Base-by-base conservation (phyloP, 2,113 vertebrate genomes). In the Laterallus jamaicensis region DNA sequence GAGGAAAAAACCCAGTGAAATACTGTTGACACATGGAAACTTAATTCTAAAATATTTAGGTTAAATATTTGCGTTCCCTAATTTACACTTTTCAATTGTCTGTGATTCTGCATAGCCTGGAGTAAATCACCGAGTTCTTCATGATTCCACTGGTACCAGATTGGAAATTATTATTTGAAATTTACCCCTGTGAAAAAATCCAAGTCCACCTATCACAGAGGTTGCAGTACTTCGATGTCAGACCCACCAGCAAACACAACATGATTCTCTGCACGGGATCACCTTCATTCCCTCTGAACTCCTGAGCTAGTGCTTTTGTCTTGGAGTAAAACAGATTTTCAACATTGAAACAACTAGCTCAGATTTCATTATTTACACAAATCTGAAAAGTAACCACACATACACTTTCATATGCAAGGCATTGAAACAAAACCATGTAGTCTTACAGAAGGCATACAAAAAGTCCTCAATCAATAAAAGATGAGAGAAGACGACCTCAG, bases 291-390 rank as follows among this genome's bases (percentile, higher is more conserved):
- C 31, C 40, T 87, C 70, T 64, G 54, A 90, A 74, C 13, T 73
- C 24, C 2, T 35, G 0, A 55, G 40, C 8, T 69, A 42, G 6
- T 20, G 40, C 82, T 68, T 90, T 88, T 91, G 47, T 42, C 56
- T 74, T 93, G n/a, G 52, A 82, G 40, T 40, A 63, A 63, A 52
- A 94, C 9, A 74, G 35, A 77, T 86, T 85, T 82, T 82, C 31
- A 44, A 28, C 47, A 59, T 12, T 35, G 54, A 88, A 93, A 62
- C 12, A 64, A 63, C 32, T 63, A 71, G 35, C 14, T 93, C 39
- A 78, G 25, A 88, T 86, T 77, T 92, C 49, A 60, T 94, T 75
- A 70, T 80, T 81, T 86, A 74, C 31, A 88, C 19, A 59, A 60
- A 88, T 81, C 29, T 86, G 52, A 26, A 71, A 92, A 75, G 81